phyloP scores from a whole-genome alignment of 2,113 vertebrate genomes.

The Otis tarda region DNA sequence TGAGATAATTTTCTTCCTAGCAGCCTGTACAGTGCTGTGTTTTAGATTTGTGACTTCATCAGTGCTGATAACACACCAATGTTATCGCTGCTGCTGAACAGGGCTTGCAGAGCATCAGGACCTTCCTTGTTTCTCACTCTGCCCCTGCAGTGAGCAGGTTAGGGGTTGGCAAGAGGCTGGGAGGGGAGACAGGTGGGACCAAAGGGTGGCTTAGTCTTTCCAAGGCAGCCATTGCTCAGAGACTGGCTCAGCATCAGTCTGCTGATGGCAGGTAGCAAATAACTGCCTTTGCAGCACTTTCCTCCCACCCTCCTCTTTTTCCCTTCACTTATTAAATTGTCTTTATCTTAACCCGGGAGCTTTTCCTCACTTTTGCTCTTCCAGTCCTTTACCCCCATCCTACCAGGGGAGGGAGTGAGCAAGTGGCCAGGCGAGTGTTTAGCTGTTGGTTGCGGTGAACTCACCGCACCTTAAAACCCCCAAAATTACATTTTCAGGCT shows the following conservation, averaged over 20 bases:
- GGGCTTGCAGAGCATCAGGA: too few relatives aligned
- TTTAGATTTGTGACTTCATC: neutral
- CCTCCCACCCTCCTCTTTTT: too few relatives aligned
- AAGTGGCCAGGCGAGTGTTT: neutral
- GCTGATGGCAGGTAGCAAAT: neutral
- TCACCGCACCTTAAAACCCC: neutral
- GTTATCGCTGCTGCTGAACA: too few relatives aligned
- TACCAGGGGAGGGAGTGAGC: neutral
- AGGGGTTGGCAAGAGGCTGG: neutral
- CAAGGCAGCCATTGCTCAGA: neutral
- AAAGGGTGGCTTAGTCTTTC: neutral
- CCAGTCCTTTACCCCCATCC: neutral
- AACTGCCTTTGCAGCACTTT: neutral
- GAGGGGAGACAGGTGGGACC: neutral
- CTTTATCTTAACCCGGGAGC: neutral
- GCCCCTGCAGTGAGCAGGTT: too few relatives aligned
- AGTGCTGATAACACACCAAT: too few relatives aligned
- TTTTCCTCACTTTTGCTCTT: neutral
- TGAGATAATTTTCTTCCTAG: neutral
- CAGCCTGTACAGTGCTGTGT: accelerated
- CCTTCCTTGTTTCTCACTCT: too few relatives aligned
- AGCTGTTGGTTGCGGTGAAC: neutral
- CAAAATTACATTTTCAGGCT: neutral
- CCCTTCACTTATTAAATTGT: neutral
- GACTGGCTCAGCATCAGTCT: neutral